Percentiles rank a stretch among this genome's conserved stretches.
These are phyloP conservation scores for Amaurobius ferox DNA, from an alignment of 2,888 invertebrate species.

Conservation along the genomic window DNA sequence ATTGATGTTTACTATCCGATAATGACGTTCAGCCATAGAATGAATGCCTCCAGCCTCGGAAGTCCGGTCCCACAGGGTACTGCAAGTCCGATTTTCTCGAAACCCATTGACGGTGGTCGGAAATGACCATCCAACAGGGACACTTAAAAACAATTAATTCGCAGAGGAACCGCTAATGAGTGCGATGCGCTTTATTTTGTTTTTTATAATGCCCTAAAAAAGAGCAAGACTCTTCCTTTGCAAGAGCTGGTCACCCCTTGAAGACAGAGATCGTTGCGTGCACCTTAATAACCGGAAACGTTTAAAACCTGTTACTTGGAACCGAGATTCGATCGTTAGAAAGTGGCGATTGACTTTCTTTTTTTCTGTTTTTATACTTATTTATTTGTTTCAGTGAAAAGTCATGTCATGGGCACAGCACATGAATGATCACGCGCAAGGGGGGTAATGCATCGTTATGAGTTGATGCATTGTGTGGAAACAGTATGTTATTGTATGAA, in stretches of 20 bases:
- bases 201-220: not conserved
- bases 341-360: not conserved
- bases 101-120: not conserved
- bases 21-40: too few species aligned
- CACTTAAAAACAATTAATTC: not conserved
- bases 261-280: conserved; percentile 43
- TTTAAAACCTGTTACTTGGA: conserved; percentile 46
- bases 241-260: not conserved
- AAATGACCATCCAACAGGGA: not conserved
- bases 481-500: too few species aligned
- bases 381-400: too few species aligned
- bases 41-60: not conserved
- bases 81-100: not conserved
- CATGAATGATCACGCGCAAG: not conserved
- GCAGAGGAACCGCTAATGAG: not conserved
- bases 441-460: not conserved
- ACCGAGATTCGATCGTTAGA: not conserved
- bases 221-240: not conserved
- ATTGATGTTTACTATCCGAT: too few species aligned
- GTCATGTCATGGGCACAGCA: too few species aligned
- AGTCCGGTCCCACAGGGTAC: not conserved
- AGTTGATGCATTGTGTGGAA: too few species aligned
- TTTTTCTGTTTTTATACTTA: not conserved
- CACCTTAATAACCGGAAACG: conserved; percentile 61
- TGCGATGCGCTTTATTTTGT: not conserved